Conservation (phyloP, 2,113 vertebrate genomes). For the Neogale vison region DNA sequence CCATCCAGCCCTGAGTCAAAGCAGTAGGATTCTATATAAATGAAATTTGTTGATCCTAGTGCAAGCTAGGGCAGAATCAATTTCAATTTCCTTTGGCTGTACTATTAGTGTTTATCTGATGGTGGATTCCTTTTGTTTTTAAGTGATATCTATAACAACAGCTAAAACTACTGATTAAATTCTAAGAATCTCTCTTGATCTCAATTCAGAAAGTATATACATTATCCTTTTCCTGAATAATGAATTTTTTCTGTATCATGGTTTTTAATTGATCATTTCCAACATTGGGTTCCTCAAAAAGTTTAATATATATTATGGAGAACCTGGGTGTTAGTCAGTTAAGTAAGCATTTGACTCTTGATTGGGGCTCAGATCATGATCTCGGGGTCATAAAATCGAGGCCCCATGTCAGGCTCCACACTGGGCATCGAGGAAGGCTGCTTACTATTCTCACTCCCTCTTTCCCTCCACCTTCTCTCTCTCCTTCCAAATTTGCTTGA, state of each 20-base stretch:
- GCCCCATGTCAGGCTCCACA: background rate
- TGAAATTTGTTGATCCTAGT: conserved; percentile 79
- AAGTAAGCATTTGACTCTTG: background rate
- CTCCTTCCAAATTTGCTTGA: background rate
- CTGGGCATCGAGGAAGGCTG: background rate
- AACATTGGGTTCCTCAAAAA: conserved; percentile 77
- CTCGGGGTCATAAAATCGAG: background rate
- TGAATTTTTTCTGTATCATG: conserved; percentile 65
- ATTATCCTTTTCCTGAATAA: conserved; percentile 51
- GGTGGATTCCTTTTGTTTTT: conserved; percentile 64
- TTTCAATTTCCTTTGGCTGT: conserved; percentile 72
- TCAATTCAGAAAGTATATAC: conserved; percentile 58
- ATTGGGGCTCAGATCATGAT: background rate
- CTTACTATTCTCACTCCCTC: background rate
- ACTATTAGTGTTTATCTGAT: conserved; percentile 77
- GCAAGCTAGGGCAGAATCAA: conserved; percentile 71
- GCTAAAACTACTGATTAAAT: conserved; percentile 40
- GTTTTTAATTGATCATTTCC: conserved; percentile 72
- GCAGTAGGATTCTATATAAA: conserved; percentile 65
- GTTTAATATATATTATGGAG: conserved; percentile 18
- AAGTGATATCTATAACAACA: conserved; percentile 38
- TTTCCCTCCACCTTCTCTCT: background rate
- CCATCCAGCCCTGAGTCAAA: conserved; percentile 74
- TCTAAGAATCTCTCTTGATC: background rate
- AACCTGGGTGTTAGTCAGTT: background rate